Evolutionary conservation across 2,888 invertebrate species (phyloP).

Genomic region (Ceriagrion tenellum): DNA sequence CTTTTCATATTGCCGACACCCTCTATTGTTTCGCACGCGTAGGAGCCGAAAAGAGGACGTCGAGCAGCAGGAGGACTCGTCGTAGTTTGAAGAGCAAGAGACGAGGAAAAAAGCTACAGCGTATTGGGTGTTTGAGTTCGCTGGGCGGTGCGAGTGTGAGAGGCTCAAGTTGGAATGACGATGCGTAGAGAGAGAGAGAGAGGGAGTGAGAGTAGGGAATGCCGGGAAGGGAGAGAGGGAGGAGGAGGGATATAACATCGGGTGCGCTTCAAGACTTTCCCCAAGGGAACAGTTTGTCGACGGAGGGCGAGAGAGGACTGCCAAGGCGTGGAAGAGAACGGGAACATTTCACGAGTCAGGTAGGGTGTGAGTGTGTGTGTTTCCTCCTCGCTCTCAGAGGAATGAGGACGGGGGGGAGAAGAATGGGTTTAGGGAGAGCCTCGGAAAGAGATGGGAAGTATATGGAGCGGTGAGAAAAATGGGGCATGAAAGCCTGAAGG

Average conservation of each 20-base stretch:
- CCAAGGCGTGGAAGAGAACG: too few species aligned
- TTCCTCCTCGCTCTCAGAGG: too few species aligned
- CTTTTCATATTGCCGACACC: too few species aligned
- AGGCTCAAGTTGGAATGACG: neutral
- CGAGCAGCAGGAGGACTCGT: too few species aligned
- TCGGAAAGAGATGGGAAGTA: neutral
- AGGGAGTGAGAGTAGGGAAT: neutral
- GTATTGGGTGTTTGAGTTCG: neutral
- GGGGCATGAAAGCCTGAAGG: neutral
- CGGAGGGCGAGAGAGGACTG: neutral
- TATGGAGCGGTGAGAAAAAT: neutral
- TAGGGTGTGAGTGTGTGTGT: neutral
- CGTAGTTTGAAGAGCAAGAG: too few species aligned
- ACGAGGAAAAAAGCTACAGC: neutral
- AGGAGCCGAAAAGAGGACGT: too few species aligned
- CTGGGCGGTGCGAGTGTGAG: neutral
- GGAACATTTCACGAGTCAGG: too few species aligned
- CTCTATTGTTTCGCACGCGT: too few species aligned
- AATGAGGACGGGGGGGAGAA: neutral
- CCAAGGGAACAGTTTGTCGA: neutral
- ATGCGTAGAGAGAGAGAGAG: neutral
- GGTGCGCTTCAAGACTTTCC: neutral
- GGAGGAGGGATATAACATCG: neutral
- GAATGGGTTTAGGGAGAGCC: neutral
- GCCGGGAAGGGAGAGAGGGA: neutral